These are phyloP conservation scores for Pararge aegeria DNA, from an alignment of 1,140 invertebrate species.

Conservation along the genomic window DNA sequence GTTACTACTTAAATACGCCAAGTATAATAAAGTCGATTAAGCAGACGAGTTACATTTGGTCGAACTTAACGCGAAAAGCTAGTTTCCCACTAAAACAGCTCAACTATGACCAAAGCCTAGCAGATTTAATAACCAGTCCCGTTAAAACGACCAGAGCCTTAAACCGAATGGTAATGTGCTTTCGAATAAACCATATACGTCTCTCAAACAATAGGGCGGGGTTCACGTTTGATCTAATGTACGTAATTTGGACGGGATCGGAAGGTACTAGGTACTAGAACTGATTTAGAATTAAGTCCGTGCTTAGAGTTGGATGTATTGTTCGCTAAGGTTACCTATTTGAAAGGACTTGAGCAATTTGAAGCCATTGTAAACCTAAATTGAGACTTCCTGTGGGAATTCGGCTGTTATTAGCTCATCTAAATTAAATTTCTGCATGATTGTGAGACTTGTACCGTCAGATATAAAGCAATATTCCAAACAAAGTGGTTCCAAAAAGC, in stretches of 20 bases:
- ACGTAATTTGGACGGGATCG: constrained; percentile 8
- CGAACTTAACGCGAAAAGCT: no score
- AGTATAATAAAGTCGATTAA: no score
- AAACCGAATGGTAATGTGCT: constrained; percentile 21
- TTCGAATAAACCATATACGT: constrained; percentile 10
- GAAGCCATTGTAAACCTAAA: constrained; percentile 22
- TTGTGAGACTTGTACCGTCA: neutral
- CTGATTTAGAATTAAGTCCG: constrained; percentile 6
- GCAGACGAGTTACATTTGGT: no score
- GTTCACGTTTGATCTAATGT: constrained; percentile 10
- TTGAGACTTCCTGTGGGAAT: constrained; percentile 26
- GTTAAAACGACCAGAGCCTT: constrained; percentile 8
- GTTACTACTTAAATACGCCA: no score
- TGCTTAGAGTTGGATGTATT: constrained; percentile 2
- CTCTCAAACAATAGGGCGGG: constrained; percentile 6
- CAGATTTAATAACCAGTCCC: neutral
- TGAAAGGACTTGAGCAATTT: constrained; percentile 23
- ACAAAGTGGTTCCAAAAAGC: no score
- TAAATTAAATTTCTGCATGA: constrained; percentile 1
- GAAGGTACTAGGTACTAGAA: constrained; percentile 1
- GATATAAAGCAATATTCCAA: no score
- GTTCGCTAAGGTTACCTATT: constrained; percentile 19
- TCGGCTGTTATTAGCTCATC: constrained; percentile 8
- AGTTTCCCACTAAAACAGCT: neutral
- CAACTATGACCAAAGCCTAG: neutral